phyloP scores from a whole-genome alignment of 2,888 invertebrate genomes.

The Epicampocera succincta region DNA sequence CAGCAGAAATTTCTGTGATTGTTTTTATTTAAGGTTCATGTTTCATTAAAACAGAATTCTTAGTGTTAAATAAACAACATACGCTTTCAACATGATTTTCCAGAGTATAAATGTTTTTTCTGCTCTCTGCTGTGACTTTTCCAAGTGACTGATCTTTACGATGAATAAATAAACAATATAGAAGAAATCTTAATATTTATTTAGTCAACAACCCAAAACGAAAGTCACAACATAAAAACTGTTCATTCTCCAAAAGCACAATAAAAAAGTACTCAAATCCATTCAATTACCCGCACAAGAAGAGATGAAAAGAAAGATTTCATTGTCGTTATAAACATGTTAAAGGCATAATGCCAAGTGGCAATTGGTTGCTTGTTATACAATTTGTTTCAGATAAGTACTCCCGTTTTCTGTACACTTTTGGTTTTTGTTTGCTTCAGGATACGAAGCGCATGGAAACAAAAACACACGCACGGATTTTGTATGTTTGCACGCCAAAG shows the following conservation, averaged over 20 bases:
- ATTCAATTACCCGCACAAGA: slow-evolving; percentile 22
- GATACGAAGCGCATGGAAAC: background rate
- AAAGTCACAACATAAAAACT: slow-evolving; percentile 16
- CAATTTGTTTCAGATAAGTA: slow-evolving; percentile 67
- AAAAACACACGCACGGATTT: background rate
- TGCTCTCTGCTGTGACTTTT: too few relatives aligned
- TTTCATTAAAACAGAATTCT: too few relatives aligned
- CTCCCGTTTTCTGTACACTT: slow-evolving; percentile 55
- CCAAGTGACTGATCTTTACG: background rate
- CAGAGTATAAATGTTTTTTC: too few relatives aligned
- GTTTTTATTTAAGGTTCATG: too few relatives aligned
- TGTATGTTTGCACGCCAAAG: background rate
- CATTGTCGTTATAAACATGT: slow-evolving; percentile 51
- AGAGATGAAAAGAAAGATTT: slow-evolving; percentile 28
- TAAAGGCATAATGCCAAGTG: slow-evolving; percentile 65
- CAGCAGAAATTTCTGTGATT: too few relatives aligned
- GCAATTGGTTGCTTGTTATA: slow-evolving; percentile 67
- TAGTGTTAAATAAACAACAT: too few relatives aligned
- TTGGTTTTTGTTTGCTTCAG: slow-evolving; percentile 40
- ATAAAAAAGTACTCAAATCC: background rate
- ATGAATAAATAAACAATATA: background rate
- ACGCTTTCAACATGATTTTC: too few relatives aligned
- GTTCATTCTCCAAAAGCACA: background rate
- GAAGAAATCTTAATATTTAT: background rate
- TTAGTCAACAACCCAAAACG: background rate